These are phyloP conservation scores for Rattus rattus DNA, from an alignment of 2,113 vertebrate genomes.

Conservation along the genomic window DNA sequence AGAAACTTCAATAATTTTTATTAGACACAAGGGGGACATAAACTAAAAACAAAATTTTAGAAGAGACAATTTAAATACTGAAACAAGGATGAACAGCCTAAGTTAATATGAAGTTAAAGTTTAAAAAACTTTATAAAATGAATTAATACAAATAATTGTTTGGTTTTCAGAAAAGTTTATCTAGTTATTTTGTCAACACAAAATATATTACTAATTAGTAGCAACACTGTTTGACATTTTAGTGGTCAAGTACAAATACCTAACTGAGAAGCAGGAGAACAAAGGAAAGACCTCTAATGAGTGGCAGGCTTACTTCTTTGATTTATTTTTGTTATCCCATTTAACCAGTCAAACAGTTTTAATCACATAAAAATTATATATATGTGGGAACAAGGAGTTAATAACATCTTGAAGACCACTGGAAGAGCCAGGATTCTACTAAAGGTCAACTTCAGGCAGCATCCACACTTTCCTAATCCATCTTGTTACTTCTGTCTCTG, in stretches of 20 bases:
- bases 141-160: neutral
- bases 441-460: neutral
- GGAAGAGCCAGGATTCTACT: neutral
- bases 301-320: neutral
- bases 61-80: neutral
- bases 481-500: neutral
- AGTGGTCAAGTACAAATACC: neutral
- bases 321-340: neutral
- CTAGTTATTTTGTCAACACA: neutral
- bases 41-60: slow-evolving; percentile 7
- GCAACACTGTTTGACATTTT: neutral
- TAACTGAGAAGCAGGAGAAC: neutral
- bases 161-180: neutral
- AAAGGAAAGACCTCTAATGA: neutral
- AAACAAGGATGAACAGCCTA: neutral
- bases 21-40: neutral
- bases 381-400: neutral
- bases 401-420: neutral
- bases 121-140: slow-evolving; percentile 5
- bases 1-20: neutral
- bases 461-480: neutral
- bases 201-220: neutral
- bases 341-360: neutral
- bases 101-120: neutral
- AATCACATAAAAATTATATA: neutral